These are phyloP conservation scores for Cephus sareptanus DNA, from an alignment of 2,888 invertebrate genomes.

Conservation along the genomic window DNA sequence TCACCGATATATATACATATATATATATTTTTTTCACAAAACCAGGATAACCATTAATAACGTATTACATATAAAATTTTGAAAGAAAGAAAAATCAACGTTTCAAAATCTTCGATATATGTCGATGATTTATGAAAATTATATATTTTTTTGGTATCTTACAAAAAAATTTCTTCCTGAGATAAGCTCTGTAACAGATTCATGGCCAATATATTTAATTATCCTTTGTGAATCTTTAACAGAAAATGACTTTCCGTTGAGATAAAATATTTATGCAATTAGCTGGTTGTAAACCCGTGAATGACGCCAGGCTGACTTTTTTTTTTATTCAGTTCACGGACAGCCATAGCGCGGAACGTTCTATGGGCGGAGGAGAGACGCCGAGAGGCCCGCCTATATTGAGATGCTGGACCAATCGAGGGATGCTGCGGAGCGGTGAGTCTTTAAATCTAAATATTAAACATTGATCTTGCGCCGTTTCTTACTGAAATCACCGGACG, in stretches of 20 bases:
- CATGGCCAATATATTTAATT: neutral
- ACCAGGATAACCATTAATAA: neutral
- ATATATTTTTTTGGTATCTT: neutral
- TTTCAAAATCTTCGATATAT: neutral
- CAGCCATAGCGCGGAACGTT: conserved; percentile 54
- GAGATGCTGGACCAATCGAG: conserved; percentile 47
- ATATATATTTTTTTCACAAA: conserved; percentile 21
- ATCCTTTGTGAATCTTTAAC: neutral
- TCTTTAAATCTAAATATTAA: conserved; percentile 24
- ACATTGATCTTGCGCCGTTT: conserved; percentile 20
- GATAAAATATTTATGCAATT: conserved; percentile 16
- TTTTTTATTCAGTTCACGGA: conserved; percentile 30
- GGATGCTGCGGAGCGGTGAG: conserved; percentile 17
- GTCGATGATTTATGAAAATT: neutral
- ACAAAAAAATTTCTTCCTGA: neutral
- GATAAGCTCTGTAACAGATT: neutral
- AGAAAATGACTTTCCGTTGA: neutral
- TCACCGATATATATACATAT: conserved; percentile 40
- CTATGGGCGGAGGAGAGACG: conserved; percentile 55
- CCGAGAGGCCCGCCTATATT: conserved; percentile 54
- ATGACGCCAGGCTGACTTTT: neutral
- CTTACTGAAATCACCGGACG: neutral
- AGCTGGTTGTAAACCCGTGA: neutral
- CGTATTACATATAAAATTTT: neutral
- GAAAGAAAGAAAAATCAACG: neutral